Conservation (phyloP, 2,888 invertebrate species). For the Hoplodrina ambigua region DNA sequence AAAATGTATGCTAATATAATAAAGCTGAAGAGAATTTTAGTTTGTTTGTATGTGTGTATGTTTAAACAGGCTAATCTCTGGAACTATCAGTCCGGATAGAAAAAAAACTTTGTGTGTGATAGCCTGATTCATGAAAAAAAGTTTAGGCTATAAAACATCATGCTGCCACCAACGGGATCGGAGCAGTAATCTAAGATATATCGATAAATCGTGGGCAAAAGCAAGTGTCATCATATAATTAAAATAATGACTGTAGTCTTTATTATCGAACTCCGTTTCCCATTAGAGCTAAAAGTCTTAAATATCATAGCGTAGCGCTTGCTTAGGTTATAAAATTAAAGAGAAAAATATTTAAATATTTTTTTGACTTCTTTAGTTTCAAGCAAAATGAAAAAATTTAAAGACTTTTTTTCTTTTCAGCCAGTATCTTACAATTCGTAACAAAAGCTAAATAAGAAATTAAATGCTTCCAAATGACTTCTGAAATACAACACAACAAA, state of each 20-base stretch:
- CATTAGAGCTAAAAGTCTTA: neutral
- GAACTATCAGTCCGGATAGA: no score
- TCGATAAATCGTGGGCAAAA: no score
- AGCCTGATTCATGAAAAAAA: no score
- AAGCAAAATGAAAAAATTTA: neutral
- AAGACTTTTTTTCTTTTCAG: neutral
- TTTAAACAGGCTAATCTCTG: no score
- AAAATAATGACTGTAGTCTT: neutral
- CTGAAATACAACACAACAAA: conserved; percentile 1
- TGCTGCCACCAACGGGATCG: no score
- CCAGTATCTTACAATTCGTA: conserved; percentile 1
- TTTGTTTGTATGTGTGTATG: no score
- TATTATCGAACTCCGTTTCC: neutral
- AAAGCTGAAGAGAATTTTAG: no score
- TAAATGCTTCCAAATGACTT: conserved; percentile 25
- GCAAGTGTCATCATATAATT: neutral
- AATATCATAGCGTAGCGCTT: neutral
- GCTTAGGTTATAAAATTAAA: neutral
- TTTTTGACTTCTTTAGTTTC: neutral
- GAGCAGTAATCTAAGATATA: no score
- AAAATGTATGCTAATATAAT: neutral
- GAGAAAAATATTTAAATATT: neutral
- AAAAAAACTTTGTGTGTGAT: no score
- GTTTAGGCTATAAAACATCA: no score
- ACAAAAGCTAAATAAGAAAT: conserved; percentile 19